Conservation (phyloP, 2,888 invertebrate genomes). For the Carabus problematicus region DNA sequence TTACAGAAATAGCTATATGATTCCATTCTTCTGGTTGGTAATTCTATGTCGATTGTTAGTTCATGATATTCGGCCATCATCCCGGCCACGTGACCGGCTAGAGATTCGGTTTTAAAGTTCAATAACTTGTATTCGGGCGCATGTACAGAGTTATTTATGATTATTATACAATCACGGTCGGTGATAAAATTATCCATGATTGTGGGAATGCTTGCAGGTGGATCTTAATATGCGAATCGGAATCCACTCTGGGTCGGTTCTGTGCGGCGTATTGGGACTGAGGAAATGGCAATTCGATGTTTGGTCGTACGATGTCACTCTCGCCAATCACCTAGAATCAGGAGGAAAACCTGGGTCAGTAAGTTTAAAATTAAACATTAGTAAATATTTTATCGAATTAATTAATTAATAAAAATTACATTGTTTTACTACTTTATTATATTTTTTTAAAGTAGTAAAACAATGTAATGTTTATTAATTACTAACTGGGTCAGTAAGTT, state of each 20-base stretch:
- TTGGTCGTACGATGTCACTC: conserved; percentile 93
- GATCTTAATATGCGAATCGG: conserved; percentile 98
- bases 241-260: conserved; percentile 93
- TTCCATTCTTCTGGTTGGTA: neutral
- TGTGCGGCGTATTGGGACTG: conserved; percentile 93
- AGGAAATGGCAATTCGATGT: conserved; percentile 95
- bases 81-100: conserved; percentile 37
- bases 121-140: conserved; percentile 19
- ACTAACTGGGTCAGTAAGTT: conserved; percentile 79
- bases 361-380: neutral
- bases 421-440: too few species aligned
- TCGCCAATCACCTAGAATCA: conserved; percentile 97
- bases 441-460: too few species aligned
- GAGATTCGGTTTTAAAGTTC: conserved; percentile 23
- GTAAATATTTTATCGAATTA: too few species aligned
- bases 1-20: conserved; percentile 27
- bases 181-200: conserved; percentile 7
- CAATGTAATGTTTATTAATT: too few species aligned
- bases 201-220: conserved; percentile 66
- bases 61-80: conserved; percentile 45
- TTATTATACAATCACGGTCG: neutral
- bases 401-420: too few species aligned
- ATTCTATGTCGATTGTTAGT: conserved; percentile 36
- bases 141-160: conserved; percentile 22
- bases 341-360: conserved; percentile 94